Conservation (phyloP, 1,140 invertebrate genomes). For the Aphidius ervi region DNA sequence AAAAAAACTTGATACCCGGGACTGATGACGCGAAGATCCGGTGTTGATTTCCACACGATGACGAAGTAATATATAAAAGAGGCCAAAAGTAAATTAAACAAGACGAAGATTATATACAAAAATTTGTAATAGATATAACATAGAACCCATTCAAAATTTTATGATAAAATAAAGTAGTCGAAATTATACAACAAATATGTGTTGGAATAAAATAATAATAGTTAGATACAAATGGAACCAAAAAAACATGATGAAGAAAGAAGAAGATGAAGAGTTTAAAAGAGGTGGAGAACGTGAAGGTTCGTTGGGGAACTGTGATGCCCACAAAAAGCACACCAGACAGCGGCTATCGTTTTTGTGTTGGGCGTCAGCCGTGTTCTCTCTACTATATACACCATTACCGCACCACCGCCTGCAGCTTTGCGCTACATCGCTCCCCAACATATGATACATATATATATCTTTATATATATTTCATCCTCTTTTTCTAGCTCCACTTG, state of each 20-base stretch:
- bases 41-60: constrained; percentile 28
- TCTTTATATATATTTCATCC: constrained; percentile 20
- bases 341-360: constrained; percentile 55
- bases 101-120: constrained; percentile 21
- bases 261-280: background rate
- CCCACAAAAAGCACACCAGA: constrained; percentile 54
- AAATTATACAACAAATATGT: no score
- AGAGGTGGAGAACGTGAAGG: constrained; percentile 20
- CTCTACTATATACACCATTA: constrained; percentile 10
- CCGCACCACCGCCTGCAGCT: constrained; percentile 47
- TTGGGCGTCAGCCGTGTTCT: constrained; percentile 53
- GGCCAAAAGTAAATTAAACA: constrained; percentile 8
- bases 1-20: no score
- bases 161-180: background rate
- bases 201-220: no score
- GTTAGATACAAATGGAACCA: no score
- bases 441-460: constrained; percentile 6
- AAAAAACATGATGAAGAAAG: background rate
- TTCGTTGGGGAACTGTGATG: constrained; percentile 51
- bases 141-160: background rate
- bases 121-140: background rate
- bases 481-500: constrained; percentile 23
- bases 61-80: background rate
- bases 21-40: constrained; percentile 28
- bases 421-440: constrained; percentile 52